Base-by-base conservation (phyloP, 92 coral and sea anemone genomes). In the Blastomussa wellsi region DNA sequence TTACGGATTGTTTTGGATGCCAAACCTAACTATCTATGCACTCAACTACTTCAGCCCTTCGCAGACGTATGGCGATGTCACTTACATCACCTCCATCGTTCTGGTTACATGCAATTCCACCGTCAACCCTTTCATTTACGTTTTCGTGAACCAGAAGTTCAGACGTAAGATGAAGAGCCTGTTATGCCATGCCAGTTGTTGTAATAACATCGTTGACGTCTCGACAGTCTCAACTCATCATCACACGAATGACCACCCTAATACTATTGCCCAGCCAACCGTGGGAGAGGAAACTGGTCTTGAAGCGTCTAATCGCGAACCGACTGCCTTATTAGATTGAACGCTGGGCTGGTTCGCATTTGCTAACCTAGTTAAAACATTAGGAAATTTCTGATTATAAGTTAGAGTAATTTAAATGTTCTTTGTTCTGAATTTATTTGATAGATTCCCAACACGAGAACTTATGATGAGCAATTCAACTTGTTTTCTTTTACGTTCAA, bases 51-150 rank as follows among this genome's bases (percentile, higher is more conserved):
- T 81, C 68, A 86, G 90, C 67, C 90, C 90, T 69, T 83, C 87
- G 28, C 84, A 82, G 36, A 60, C 55, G 53, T 89, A 92, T 47
- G 92, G 90, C 9, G 90, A 81, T 42, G 88, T 84, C 26, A 57
- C 77, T n/a, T 82, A 92, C 77, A 90, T 92, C 65, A 84, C 90
- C 33, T 76, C 86, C 35, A 89, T 92, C n/a, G 86, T 89, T n/a
- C 75, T 92, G 60, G 92, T 89, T 51, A 86, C 94, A 12, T 90
- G 89, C 24, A 91, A 91, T 64, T 91, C 94, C 41, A 80, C 94
- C 14, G 89, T 86, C 67, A 91, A 91, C 48, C 94, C 94, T 48
- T 91, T 91, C 72, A 74, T 91, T 53, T 91, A 91, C 81, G 90
- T 86, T 1, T 91, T 91, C 48, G 88, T 84, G 68, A 86, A 79